Evolutionary conservation across 1,140 invertebrate species (phyloP).

Genomic region (Nomia melanderi): DNA sequence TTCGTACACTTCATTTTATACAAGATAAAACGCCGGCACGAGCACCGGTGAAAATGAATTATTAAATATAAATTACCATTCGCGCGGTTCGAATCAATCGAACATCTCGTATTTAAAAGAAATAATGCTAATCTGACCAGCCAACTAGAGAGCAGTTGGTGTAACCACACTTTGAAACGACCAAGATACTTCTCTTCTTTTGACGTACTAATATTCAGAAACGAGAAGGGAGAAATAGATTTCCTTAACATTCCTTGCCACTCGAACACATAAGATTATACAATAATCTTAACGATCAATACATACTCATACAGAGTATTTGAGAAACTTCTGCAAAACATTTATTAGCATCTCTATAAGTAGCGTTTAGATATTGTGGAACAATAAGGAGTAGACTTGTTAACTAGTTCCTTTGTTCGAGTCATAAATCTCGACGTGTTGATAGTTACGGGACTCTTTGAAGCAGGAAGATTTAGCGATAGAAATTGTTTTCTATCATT

Average conservation of each 20-base stretch:
- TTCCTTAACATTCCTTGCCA: constrained; percentile 31
- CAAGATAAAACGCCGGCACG: constrained; percentile 43
- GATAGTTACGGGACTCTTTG: too few species aligned
- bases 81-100: constrained; percentile 46
- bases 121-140: constrained; percentile 35
- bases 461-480: too few species aligned
- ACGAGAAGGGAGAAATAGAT: constrained; percentile 15
- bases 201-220: constrained; percentile 17
- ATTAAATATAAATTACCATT: constrained; percentile 54
- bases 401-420: too few species aligned
- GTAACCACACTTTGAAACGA: not conserved
- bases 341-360: not conserved
- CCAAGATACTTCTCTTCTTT: not conserved
- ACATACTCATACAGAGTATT: not conserved
- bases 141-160: constrained; percentile 14
- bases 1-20: constrained; percentile 52
- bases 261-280: constrained; percentile 56
- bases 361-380: not conserved
- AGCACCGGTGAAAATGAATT: constrained; percentile 27
- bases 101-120: constrained; percentile 32
- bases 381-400: too few species aligned
- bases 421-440: too few species aligned
- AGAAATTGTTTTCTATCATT: too few species aligned
- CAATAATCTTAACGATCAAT: constrained; percentile 55
- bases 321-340: not conserved